phyloP scores from a whole-genome alignment of 2,113 vertebrate species.

The Ploceus nigricollis region DNA sequence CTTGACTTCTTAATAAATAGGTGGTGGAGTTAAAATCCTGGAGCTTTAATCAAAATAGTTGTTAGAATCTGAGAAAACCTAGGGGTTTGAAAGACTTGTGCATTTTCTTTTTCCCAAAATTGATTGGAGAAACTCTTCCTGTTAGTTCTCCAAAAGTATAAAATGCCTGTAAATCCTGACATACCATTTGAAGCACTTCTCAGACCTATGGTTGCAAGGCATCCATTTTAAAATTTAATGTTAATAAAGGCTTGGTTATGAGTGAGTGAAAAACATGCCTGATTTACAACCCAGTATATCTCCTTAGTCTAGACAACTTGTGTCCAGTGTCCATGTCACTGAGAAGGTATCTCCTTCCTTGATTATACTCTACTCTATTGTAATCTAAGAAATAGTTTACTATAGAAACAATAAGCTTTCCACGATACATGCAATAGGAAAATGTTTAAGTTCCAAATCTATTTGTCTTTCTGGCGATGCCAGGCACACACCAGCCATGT shows the following conservation, averaged over 20 bases:
- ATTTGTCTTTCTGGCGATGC: neutral
- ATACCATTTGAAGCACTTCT: neutral
- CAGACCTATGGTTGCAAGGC: neutral
- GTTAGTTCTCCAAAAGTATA: neutral
- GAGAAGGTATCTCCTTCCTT: neutral
- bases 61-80: constrained; percentile 23
- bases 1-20: neutral
- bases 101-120: neutral
- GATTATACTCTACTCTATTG: neutral
- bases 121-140: neutral
- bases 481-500: neutral
- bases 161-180: neutral
- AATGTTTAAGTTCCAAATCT: neutral
- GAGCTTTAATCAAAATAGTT: neutral
- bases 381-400: neutral
- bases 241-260: constrained; percentile 1
- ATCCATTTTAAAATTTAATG: neutral
- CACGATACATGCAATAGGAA: neutral
- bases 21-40: neutral
- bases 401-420: neutral
- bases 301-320: neutral
- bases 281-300: neutral
- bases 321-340: neutral
- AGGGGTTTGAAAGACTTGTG: constrained; percentile 21
- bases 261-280: neutral